Percentiles rank a stretch among this genome's conserved stretches.
phyloP scores from a whole-genome alignment of 2,113 vertebrate species.

The Emydura subglobosa region DNA sequence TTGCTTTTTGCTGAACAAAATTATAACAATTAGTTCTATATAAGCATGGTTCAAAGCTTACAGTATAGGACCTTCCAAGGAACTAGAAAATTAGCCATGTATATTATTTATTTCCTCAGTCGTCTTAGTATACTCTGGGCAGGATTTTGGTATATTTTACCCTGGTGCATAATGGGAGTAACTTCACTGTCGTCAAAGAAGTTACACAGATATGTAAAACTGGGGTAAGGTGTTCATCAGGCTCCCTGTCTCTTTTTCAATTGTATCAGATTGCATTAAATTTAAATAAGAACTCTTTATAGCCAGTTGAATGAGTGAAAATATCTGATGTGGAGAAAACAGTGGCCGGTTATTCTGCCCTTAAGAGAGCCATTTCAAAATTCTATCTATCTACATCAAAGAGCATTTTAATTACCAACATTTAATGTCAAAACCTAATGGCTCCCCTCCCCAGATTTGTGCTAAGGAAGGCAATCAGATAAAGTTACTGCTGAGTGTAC shows the following conservation, averaged over 20 bases:
- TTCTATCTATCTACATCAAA: slow-evolving; percentile 34
- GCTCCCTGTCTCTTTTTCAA: background rate
- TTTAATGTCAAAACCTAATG: background rate
- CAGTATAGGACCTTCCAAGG: background rate
- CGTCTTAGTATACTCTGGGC: background rate
- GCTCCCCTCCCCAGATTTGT: background rate
- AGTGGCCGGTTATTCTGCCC: background rate
- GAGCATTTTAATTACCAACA: slow-evolving; percentile 28
- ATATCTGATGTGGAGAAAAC: background rate
- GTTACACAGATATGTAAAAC: background rate
- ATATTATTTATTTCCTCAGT: background rate
- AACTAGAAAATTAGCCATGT: background rate
- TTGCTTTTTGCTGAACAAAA: background rate
- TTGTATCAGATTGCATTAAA: background rate
- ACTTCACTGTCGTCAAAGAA: background rate
- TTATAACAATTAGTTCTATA: background rate
- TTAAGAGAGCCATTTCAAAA: background rate
- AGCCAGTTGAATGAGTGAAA: slow-evolving; percentile 10
- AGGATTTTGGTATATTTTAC: background rate
- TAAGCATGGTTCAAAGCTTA: background rate
- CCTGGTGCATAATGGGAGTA: background rate
- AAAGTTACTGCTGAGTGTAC: slow-evolving; percentile 16
- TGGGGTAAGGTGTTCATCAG: background rate
- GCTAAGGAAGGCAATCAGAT: slow-evolving; percentile 11
- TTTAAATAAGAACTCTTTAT: background rate